These are phyloP conservation scores for Lycopodina hypogea DNA, from an alignment of 37 sponge, comb jelly and placozoan species.

Conservation along the genomic window DNA sequence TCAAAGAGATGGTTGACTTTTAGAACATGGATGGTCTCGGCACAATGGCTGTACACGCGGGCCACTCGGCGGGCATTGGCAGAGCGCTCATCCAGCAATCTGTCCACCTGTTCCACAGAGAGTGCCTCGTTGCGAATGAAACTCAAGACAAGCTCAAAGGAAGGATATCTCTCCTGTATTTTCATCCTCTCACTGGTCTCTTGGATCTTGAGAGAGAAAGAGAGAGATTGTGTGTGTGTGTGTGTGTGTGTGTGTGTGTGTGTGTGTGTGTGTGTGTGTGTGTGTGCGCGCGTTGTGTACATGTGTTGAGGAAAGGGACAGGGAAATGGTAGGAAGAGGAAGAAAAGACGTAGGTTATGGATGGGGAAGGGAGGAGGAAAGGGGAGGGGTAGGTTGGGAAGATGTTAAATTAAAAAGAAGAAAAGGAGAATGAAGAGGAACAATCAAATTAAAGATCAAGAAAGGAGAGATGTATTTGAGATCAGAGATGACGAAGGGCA, in stretches of 20 bases:
- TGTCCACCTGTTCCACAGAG: slow-evolving; percentile 55
- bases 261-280: neutral
- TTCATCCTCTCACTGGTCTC: slow-evolving; percentile 33
- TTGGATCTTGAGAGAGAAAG: slow-evolving; percentile 7
- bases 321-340: neutral
- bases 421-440: too few species aligned
- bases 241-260: neutral
- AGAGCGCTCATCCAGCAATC: slow-evolving; percentile 53
- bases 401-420: too few species aligned
- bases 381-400: too few species aligned
- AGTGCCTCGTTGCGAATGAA: slow-evolving; percentile 62
- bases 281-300: neutral
- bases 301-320: too few species aligned
- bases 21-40: slow-evolving; percentile 33
- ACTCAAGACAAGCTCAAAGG: slow-evolving; percentile 70
- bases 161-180: slow-evolving; percentile 53
- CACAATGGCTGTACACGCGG: slow-evolving; percentile 26
- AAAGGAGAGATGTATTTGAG: too few species aligned
- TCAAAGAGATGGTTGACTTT: slow-evolving; percentile 16
- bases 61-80: slow-evolving; percentile 44
- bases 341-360: too few species aligned
- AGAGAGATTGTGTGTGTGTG: neutral
- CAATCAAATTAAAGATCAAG: too few species aligned
- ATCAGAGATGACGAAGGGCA: too few species aligned
- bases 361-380: too few species aligned